Percentiles rank a stretch among this genome's conserved stretches.
Conservation (phyloP, 2,888 invertebrate genomes). For the Crioceris asparagi region DNA sequence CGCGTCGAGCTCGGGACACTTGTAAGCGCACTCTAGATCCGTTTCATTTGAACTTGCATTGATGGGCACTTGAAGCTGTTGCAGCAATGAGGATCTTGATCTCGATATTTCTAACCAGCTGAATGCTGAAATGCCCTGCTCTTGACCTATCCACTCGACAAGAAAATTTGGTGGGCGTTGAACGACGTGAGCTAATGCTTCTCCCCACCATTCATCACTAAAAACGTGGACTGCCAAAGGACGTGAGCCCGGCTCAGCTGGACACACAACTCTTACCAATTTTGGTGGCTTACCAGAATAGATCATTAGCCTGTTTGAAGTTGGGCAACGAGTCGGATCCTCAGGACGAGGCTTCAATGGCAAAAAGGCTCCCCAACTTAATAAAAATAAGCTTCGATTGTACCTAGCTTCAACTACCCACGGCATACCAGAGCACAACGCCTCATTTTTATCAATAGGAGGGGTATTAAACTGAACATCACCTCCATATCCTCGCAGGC, state of each 20-base stretch:
- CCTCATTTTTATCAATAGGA: slow-evolving; percentile 47
- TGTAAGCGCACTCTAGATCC: slow-evolving; percentile 48
- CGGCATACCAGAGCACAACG: slow-evolving; percentile 63
- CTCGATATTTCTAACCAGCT: slow-evolving; percentile 69
- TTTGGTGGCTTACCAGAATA: slow-evolving; percentile 64
- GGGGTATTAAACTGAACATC: slow-evolving; percentile 56
- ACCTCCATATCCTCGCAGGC: slow-evolving; percentile 53
- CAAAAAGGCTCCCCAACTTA: slow-evolving; percentile 73
- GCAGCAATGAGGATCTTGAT: slow-evolving; percentile 49
- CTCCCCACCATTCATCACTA: slow-evolving; percentile 65
- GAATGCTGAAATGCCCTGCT: slow-evolving; percentile 65
- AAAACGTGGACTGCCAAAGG: slow-evolving; percentile 65
- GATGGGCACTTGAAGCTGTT: slow-evolving; percentile 45
- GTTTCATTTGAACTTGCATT: slow-evolving; percentile 43
- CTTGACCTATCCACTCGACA: slow-evolving; percentile 58
- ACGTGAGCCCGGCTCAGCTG: slow-evolving; percentile 54
- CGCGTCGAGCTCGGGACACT: slow-evolving; percentile 65
- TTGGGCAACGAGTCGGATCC: slow-evolving; percentile 54
- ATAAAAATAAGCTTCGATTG: slow-evolving; percentile 68
- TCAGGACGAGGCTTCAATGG: slow-evolving; percentile 49
- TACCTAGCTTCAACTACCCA: slow-evolving; percentile 72
- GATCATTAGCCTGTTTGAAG: slow-evolving; percentile 67
- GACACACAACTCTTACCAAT: slow-evolving; percentile 56
- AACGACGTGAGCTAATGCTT: slow-evolving; percentile 29
- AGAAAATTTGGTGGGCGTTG: slow-evolving; percentile 49